Evolutionary conservation across 2,113 vertebrate genomes (phyloP), one percentile per base, ranked within the genome.

Genomic region (Sisor rabdophorus): DNA sequence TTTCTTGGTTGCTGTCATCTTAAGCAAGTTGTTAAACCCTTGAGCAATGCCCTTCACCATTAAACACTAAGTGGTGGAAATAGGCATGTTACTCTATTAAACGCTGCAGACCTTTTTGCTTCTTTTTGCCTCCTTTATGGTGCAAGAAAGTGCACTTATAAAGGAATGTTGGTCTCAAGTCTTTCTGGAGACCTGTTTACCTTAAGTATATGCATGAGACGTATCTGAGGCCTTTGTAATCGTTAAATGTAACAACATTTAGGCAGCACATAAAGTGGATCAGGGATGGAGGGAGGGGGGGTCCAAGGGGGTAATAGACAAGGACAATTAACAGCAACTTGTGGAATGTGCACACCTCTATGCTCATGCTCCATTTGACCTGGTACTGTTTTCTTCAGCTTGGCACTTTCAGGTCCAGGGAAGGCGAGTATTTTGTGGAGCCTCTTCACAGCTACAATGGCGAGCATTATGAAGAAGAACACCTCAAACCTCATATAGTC

Each of bases 341-440:
- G 44, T 55, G 44, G 22, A 77, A 79, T 72, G 44, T 30, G 24
- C 73, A 54, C 58, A 81, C 73, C 15, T 77, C 36, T 58, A 26
- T 50, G 75, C 76, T 16, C 53, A 75, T 20, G 78, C 77, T 80
- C 52, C 64, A 74, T 72, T 77, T 79, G 36, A 79, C 74, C n/a
- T 67, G 50, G 20, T 61, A 24, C 32, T 71, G 28, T 76, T 53
- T 54, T 47, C 54, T 56, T 50, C 69, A 99, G 98, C 91, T 99
- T 86, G 98, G 98, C 87, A 99, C 95, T 1, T 99, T 99, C 90
- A 95, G 93, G 89, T 96, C 95, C 89, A 92, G 95, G 0, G 95
- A 96, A 79, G 97, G 94, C 86, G 96, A 99, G 82, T 98, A 94
- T 90, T 99, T 97, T 76, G 94, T 99, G 87, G 98, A 99, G 84